Conservation (phyloP, 2,797 vertebrate genomes). For the Botia kubotai region DNA sequence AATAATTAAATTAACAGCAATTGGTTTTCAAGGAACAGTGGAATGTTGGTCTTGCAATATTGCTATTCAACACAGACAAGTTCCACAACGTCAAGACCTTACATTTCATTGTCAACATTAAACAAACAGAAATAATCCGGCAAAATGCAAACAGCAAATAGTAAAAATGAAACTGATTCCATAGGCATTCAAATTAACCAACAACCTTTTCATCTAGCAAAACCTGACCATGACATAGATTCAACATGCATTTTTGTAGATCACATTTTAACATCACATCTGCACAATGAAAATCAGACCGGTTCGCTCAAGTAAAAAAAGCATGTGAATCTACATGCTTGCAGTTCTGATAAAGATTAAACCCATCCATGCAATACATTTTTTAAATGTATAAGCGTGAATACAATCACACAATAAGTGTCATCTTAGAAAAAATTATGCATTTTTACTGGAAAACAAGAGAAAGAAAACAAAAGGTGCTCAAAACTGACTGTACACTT, state of each 20-base stretch:
- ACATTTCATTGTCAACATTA: conserved; percentile 65
- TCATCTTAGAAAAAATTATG: background rate
- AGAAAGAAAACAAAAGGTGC: background rate
- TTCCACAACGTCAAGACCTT: conserved; percentile 71
- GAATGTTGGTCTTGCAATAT: conserved; percentile 74
- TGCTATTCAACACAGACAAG: conserved; percentile 74
- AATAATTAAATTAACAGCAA: conserved; percentile 74
- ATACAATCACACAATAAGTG: conserved; percentile 1
- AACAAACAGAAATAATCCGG: conserved; percentile 46
- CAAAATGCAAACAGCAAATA: conserved; percentile 5
- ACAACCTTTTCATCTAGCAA: conserved; percentile 13
- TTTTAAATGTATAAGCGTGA: background rate
- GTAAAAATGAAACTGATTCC: conserved; percentile 27
- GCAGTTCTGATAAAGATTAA: conserved; percentile 2
- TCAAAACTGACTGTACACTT: conserved; percentile 32
- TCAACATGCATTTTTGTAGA: conserved; percentile 33
- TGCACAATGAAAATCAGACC: background rate
- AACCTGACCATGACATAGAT: conserved; percentile 28
- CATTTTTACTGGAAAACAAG: background rate
- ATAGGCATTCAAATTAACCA: conserved; percentile 37
- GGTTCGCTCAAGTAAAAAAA: conserved; percentile 12
- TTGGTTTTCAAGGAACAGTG: conserved; percentile 68
- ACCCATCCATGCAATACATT: conserved; percentile 39
- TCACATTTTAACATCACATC: conserved; percentile 16
- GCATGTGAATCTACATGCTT: conserved; percentile 19